Evolutionary conservation across 2,797 vertebrate genomes (phyloP), one percentile per base, ranked within the genome.

Genomic region (Cichlasoma orientale): DNA sequence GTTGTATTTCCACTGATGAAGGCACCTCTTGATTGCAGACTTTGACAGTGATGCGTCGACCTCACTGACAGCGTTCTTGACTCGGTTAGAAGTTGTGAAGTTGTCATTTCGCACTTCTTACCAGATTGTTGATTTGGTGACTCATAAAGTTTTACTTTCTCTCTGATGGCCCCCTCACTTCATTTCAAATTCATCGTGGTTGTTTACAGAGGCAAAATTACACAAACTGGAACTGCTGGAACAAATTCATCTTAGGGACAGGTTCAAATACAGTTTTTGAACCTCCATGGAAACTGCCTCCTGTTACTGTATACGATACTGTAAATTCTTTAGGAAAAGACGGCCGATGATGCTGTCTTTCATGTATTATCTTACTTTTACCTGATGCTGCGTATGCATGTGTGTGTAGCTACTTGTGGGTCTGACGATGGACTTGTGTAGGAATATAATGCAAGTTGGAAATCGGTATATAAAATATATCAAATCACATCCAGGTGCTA

Each of bases 261-360:
- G 27, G 27, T 3, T 27, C 27, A 27, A 44, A 13, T 14, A 44
- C 41, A 14, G 41, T 44, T 14, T 44, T 13, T 44, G 4, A 44
- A 14, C 41, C 41, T 14, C 41, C 13, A 14, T 13, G 7, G 41
- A 4, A 44, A 5, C 41, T 13, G 13, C 41, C 41, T 47, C 54
- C n/a, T n/a, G n/a, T 69, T 56, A 33, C n/a, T n/a, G 77, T 58
- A 66, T 75, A 23, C 2, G 29, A 31, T 57, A 75, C 70, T 56
- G 59, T 52, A 31, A 31, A 31, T 31, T 31, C 29, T 31, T 31
- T 31, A 31, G 29, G 21, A 38, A 82, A 75, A 75, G 33, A 81
- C 50, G 27, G 50, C n/a, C 25, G 53, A 61, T 53, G 54, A 31
- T 7, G 29, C 5, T 31, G 7, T 31, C 29, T 31, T 31, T 31